Evolutionary conservation across 2,888 invertebrate species (phyloP).

Genomic region (Tachina grossa): DNA sequence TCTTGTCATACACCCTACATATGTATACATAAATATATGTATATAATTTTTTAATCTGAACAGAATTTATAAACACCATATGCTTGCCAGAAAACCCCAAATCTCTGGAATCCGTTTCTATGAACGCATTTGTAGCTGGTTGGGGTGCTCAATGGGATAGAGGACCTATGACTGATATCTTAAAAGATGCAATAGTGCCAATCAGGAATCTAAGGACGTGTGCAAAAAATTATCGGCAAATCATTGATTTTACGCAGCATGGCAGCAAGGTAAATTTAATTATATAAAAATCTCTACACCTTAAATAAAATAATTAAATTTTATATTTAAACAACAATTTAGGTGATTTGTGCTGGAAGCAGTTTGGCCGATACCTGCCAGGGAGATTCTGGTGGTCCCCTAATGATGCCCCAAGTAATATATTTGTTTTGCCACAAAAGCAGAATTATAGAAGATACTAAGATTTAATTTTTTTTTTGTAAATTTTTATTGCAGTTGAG

Average conservation of each 20-base stretch:
- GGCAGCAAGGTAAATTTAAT: constrained; percentile 75
- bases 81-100: constrained; percentile 87
- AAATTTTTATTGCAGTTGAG: constrained; percentile 74
- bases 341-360: constrained; percentile 82
- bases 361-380: constrained; percentile 81
- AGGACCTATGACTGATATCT: constrained; percentile 79
- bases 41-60: not conserved
- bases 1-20: no score
- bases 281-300: not conserved
- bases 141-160: constrained; percentile 88
- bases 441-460: not conserved
- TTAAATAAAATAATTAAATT: not conserved
- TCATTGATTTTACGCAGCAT: constrained; percentile 76
- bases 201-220: constrained; percentile 80
- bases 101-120: constrained; percentile 80
- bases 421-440: not conserved
- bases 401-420: constrained; percentile 81
- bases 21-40: no score
- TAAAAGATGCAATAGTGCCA: constrained; percentile 84
- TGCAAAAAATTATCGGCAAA: constrained; percentile 82
- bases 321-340: not conserved
- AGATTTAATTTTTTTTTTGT: not conserved
- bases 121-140: constrained; percentile 88
- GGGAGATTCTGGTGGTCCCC: constrained; percentile 83
- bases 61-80: constrained; percentile 88